A percentile compares a stretch with the other conserved stretches of the same genome.
Evolutionary conservation across 2,888 invertebrate genomes (phyloP).

Genomic region (Amitus sp.): DNA sequence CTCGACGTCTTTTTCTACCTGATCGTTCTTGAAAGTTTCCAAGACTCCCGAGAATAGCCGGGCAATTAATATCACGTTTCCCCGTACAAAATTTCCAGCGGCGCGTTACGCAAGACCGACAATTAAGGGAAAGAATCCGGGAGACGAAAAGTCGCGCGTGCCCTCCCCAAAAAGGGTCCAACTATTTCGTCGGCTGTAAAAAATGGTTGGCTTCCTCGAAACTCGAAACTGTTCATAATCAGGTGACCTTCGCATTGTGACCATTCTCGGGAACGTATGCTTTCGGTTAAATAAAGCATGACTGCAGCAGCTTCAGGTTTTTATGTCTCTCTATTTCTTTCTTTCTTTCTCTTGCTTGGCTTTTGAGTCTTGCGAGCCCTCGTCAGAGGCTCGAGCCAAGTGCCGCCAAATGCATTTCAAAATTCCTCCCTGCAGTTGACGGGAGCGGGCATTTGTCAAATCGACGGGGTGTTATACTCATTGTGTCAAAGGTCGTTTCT

Average conservation of each 20-base stretch:
- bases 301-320: constrained; percentile 55
- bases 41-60: too few relatives aligned
- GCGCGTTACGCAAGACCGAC: constrained; percentile 5
- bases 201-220: constrained; percentile 24
- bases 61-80: too few relatives aligned
- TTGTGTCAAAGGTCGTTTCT: too few relatives aligned
- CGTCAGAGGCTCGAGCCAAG: constrained; percentile 35
- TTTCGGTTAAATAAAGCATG: constrained; percentile 44
- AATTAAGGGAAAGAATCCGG: neutral
- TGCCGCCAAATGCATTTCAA: constrained; percentile 38
- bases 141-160: neutral
- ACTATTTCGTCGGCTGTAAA: constrained; percentile 10
- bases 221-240: constrained; percentile 52
- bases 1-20: neutral
- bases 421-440: constrained; percentile 18
- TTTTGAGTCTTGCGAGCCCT: constrained; percentile 55
- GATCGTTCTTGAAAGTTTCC: neutral
- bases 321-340: too few relatives aligned
- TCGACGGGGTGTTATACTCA: too few relatives aligned
- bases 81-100: neutral
- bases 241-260: constrained; percentile 62
- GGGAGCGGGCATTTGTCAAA: constrained; percentile 17
- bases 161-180: neutral
- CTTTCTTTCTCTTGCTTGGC: too few relatives aligned
- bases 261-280: constrained; percentile 54